Conservation (phyloP, 2,888 invertebrate species). For the Hydroisotoma schaefferi region DNA sequence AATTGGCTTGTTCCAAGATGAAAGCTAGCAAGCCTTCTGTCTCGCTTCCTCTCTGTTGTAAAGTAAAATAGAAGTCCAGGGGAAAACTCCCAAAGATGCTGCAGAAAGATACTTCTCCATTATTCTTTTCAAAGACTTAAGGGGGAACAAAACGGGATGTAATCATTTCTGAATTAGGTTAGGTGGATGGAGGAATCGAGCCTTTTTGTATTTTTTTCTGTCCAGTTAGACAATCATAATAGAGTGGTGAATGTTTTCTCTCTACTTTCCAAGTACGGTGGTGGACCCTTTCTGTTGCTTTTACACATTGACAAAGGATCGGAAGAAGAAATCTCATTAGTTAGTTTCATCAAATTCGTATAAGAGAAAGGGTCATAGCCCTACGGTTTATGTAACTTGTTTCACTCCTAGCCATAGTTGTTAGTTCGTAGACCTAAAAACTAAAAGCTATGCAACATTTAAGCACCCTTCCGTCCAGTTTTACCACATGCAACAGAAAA, state of each 20-base stretch:
- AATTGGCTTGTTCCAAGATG: constrained; percentile 3
- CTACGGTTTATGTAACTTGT: too few species aligned
- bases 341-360: constrained; percentile 46
- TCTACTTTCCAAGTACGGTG: not conserved
- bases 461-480: too few species aligned
- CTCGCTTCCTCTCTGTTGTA: too few species aligned
- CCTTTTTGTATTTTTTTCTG: constrained; percentile 36
- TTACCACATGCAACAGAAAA: too few species aligned
- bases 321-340: constrained; percentile 46
- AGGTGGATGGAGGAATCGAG: constrained; percentile 45
- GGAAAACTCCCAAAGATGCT: too few species aligned
- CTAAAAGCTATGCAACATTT: too few species aligned
- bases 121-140: not conserved
- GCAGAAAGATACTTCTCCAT: too few species aligned
- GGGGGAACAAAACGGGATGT: constrained; percentile 23
- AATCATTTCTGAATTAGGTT: constrained; percentile 48
- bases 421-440: too few species aligned
- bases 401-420: too few species aligned
- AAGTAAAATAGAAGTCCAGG: too few species aligned
- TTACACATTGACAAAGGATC: constrained; percentile 21
- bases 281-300: constrained; percentile 8
- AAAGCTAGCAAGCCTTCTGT: not conserved
- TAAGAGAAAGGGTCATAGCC: constrained; percentile 2
- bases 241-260: constrained; percentile 25
- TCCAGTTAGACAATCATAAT: constrained; percentile 31